phyloP scores from a whole-genome alignment of 2,888 invertebrate species.

The Endotricha flammealis region DNA sequence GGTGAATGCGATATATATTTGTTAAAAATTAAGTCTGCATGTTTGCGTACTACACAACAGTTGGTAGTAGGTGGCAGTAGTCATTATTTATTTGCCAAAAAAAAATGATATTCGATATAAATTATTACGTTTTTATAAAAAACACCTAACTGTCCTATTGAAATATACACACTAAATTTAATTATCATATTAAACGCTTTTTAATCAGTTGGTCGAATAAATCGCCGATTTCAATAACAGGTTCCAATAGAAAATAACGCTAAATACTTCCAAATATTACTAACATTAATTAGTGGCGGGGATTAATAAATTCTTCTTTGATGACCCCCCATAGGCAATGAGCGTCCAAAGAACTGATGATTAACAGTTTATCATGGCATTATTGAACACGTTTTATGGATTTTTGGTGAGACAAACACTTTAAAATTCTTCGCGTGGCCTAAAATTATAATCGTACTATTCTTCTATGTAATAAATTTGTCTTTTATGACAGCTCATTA shows the following conservation, averaged over 20 bases:
- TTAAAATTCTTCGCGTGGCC: slow-evolving; percentile 3
- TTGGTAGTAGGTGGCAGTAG: too few species aligned
- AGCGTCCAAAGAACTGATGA: slow-evolving; percentile 5
- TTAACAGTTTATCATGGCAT: slow-evolving; percentile 4
- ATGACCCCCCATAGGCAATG: slow-evolving; percentile 1
- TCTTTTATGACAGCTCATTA: too few species aligned
- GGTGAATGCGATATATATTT: too few species aligned
- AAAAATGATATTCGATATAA: too few species aligned
- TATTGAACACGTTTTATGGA: slow-evolving; percentile 4
- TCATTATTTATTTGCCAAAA: too few species aligned
- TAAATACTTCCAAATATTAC: slow-evolving; percentile 8
- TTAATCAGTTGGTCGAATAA: slow-evolving; percentile 8
- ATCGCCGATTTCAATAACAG: slow-evolving; percentile 5
- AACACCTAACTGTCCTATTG: background rate
- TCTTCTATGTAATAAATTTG: too few species aligned
- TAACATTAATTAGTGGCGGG: slow-evolving; percentile 8
- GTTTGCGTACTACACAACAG: too few species aligned
- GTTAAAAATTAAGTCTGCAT: too few species aligned
- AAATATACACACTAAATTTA: background rate
- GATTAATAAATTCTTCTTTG: slow-evolving; percentile 6
- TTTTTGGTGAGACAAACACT: slow-evolving; percentile 14
- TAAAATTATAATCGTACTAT: too few species aligned
- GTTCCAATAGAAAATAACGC: slow-evolving; percentile 7
- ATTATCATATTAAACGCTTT: slow-evolving; percentile 10
- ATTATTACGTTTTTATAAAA: background rate